Evolutionary conservation across 2,888 invertebrate genomes (phyloP), one percentile per base, ranked within the genome.

Genomic region (Lasioglossum malachurum): DNA sequence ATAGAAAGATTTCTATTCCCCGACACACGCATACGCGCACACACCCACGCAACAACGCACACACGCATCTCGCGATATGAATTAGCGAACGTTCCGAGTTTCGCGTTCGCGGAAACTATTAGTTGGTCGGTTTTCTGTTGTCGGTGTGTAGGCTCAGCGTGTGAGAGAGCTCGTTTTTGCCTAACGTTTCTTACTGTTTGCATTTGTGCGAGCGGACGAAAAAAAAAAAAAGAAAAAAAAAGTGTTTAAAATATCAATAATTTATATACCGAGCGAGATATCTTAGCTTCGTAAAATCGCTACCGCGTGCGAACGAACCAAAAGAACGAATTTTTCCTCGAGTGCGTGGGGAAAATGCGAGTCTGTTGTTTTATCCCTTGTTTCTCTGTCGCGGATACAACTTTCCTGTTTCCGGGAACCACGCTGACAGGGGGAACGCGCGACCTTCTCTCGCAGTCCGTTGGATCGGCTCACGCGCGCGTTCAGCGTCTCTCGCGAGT

Each of bases 191-290:
- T 1, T 31, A 91, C 77, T 44, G 46, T 85, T 14, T 76, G 12
- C 35, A 57, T 31, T 74, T 53, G n/a, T 53, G 46, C 57, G 44
- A 27, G 38, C 41, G 23, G 60, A 87, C 57, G 89, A 82, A 90
- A 92, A 92, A 92, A 92, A 92, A 92, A 92, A 92, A 91, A 78
- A 87, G 80, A 83, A 89, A 90, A 92, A 91, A 92, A 94, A 93
- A 93, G 78, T 79, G 87, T 92, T 93, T 92, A 94, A 94, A 95
- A 94, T 91, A 91, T 87, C 80, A 93, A 94, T 94, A 94, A 94
- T 92, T 94, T 94, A 94, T 91, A 31, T 31, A 91, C 92, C 91
- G 89, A 88, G 88, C 88, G 91, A 92, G 89, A 90, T 91, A 89
- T 91, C 90, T 16, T 90, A 89, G 90, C 89, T 89, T 82, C 84